Base-by-base conservation (phyloP, 2,797 vertebrate genomes). In the Rhadinocentrus ornatus region DNA sequence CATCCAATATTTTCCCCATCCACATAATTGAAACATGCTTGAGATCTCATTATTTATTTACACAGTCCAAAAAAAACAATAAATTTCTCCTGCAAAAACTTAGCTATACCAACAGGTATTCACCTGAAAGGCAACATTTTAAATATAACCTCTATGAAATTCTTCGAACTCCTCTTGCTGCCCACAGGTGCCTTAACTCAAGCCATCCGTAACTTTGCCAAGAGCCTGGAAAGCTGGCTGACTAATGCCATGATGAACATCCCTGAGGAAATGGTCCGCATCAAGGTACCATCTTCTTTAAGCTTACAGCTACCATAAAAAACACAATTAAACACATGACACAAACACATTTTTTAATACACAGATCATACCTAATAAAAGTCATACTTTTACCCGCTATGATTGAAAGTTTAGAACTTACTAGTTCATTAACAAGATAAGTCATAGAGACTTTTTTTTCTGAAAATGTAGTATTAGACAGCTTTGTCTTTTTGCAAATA, bases 191-290 rank as follows among this genome's bases (percentile, higher is more conserved):
- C 97, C 96, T 96, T 98, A 96, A 98, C 97, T 77, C 97, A 98
- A 96, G 97, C 96, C 79, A 97, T 98, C 85, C 95, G 97, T 67
- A 98, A 97, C 89, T 97, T 97, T 92, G 97, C 97, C 92, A 98
- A 98, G 91, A 97, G 96, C 87, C 93, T 98, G 88, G 97, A 98
- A 89, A 97, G 96, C 91, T 98, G 97, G 97, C 88, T 98, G 83
- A 97, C 96, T 35, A 96, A 96, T 1, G 96, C 97, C 85, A 97
- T 97, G 97, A 96, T 97, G 94, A 97, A 97, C 93, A 96, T 98
- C 88, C 97, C 97, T 0, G 96, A 98, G 85, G 97, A 97, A 91
- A 97, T 97, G 96, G 95, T 98, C 73, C 95, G 96, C 75, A 95
- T 97, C 71, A 98, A 98, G 96, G 97, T 93, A 87, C 77, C 64